Evolutionary conservation across 2,797 vertebrate genomes (phyloP).

Genomic region (Dermochelys coriacea): DNA sequence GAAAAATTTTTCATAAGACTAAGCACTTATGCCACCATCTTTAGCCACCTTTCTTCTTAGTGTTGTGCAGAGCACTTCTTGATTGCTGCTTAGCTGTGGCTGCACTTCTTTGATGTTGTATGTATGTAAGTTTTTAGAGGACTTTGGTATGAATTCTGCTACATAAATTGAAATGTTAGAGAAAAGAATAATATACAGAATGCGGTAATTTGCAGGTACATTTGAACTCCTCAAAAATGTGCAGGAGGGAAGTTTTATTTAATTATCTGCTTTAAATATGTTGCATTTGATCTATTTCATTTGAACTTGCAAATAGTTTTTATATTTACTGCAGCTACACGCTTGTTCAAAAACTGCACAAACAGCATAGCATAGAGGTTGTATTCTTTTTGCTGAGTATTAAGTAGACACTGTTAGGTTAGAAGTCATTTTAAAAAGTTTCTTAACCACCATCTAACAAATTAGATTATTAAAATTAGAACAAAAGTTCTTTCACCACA

Average conservation of each 20-base stretch:
- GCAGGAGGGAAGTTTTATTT: not conserved
- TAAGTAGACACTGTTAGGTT: not conserved
- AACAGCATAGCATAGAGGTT: not conserved
- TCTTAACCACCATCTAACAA: not conserved
- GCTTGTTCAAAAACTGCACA: not conserved
- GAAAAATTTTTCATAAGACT: no score
- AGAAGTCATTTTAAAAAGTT: not conserved
- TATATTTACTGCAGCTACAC: not conserved
- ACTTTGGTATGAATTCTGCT: not conserved
- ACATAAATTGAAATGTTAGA: not conserved
- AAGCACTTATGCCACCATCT: no score
- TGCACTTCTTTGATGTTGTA: not conserved
- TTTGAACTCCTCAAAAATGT: not conserved
- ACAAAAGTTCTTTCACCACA: not conserved
- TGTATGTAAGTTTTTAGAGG: fast-evolving
- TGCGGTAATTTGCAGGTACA: fast-evolving
- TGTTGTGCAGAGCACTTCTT: no score
- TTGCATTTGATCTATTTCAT: fast-evolving
- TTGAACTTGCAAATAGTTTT: not conserved
- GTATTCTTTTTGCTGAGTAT: not conserved
- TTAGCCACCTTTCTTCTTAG: no score
- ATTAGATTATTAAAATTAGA: no score
- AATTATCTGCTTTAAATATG: not conserved
- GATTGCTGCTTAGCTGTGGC: no score
- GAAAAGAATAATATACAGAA: not conserved